These are phyloP conservation scores for Netelia virgata DNA, from an alignment of 2,888 invertebrate species.

Conservation along the genomic window DNA sequence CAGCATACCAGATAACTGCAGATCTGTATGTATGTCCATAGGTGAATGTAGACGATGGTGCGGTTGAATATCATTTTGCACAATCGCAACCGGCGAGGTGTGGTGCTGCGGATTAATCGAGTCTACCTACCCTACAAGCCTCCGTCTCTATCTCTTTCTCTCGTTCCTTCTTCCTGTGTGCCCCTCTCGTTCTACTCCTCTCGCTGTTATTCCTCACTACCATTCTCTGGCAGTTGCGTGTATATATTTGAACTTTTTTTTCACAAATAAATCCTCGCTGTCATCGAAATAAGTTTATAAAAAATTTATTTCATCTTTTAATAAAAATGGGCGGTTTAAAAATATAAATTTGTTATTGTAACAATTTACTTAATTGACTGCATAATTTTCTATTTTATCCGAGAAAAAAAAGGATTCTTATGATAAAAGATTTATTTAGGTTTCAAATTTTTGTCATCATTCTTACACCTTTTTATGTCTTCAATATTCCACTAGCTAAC, in stretches of 20 bases:
- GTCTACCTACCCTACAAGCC: slow-evolving; percentile 11
- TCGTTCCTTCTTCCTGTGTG: neutral
- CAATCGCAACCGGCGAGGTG: slow-evolving; percentile 16
- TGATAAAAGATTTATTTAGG: too few relatives aligned
- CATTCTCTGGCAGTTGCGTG: neutral
- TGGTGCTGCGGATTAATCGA: slow-evolving; percentile 52
- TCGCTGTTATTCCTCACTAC: neutral
- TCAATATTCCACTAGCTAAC: too few relatives aligned
- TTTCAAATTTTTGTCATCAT: too few relatives aligned
- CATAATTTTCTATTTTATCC: too few relatives aligned
- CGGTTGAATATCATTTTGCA: slow-evolving; percentile 51
- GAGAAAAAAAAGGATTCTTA: neutral
- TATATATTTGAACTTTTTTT: slow-evolving; percentile 7
- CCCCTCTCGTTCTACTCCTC: neutral
- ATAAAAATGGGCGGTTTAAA: too few relatives aligned
- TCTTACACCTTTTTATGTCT: too few relatives aligned
- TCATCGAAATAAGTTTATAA: too few relatives aligned
- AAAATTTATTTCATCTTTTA: too few relatives aligned
- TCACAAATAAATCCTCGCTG: too few relatives aligned
- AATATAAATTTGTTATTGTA: too few relatives aligned
- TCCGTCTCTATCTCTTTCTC: neutral
- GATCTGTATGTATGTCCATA: neutral
- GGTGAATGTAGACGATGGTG: slow-evolving; percentile 3
- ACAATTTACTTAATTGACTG: too few relatives aligned
- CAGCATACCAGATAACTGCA: neutral